A percentile compares a stretch with the other conserved stretches of the same genome.
Conservation (phyloP, 1,140 invertebrate genomes). For the Micrasema minimum region DNA sequence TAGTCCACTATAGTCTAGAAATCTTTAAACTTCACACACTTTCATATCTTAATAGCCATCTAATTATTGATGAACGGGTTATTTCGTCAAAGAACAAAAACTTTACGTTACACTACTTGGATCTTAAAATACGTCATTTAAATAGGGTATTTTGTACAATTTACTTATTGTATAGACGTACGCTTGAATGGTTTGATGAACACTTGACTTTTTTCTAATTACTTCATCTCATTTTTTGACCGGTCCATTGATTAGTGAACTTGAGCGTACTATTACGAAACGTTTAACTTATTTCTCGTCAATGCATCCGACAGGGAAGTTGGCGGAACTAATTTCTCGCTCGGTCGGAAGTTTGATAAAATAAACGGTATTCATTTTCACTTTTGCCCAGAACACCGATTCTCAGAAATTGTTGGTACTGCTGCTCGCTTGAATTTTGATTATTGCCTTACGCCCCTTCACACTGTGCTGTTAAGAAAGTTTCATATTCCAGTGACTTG, state of each 20-base stretch:
- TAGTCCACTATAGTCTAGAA: too few species aligned
- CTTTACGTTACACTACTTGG: not conserved
- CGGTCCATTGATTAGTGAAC: not conserved
- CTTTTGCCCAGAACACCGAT: too few species aligned
- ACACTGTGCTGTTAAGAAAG: too few species aligned
- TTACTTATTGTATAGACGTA: not conserved
- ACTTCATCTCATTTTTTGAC: not conserved
- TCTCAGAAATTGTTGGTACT: too few species aligned
- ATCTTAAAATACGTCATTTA: not conserved
- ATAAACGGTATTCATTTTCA: slow-evolving; percentile 8
- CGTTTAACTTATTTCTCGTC: not conserved
- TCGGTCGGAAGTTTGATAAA: slow-evolving; percentile 2
- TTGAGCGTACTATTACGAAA: not conserved
- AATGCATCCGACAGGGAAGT: slow-evolving; percentile 13
- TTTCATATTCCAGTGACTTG: too few species aligned
- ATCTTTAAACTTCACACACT: too few species aligned
- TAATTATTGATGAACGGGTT: not conserved
- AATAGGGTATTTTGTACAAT: not conserved
- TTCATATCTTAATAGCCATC: not conserved
- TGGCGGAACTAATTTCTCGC: not conserved
- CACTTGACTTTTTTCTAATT: not conserved
- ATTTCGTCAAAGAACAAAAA: not conserved
- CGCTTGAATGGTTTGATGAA: not conserved
- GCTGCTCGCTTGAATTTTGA: too few species aligned
- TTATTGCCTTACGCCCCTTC: too few species aligned